A percentile compares a stretch with the other conserved stretches of the same genome.
These are phyloP conservation scores for Patagioenas fasciata DNA, from an alignment of 2,113 vertebrate species.

Conservation along the genomic window DNA sequence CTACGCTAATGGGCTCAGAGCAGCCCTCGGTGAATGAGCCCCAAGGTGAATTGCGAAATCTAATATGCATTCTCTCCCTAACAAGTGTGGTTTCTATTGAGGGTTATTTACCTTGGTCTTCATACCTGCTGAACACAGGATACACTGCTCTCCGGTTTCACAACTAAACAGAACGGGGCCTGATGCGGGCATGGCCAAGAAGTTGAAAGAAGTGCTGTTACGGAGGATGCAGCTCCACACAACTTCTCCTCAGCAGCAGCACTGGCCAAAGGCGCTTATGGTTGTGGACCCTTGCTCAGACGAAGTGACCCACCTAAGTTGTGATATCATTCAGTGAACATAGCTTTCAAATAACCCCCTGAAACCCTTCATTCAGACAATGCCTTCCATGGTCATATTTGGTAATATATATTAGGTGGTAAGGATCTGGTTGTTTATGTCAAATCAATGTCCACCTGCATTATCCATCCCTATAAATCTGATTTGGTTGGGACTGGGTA, in stretches of 20 bases:
- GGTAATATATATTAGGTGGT: background rate
- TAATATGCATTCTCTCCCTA: background rate
- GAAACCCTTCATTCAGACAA: background rate
- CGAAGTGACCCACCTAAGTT: background rate
- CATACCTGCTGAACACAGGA: background rate
- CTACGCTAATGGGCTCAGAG: background rate
- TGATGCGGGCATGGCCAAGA: background rate
- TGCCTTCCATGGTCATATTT: fast-evolving
- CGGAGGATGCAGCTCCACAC: background rate
- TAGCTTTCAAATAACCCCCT: background rate
- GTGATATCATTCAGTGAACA: background rate
- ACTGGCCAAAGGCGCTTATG: background rate
- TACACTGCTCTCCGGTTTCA: background rate
- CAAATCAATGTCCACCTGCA: background rate
- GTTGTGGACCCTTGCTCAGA: background rate
- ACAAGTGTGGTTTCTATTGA: background rate
- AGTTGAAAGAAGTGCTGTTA: background rate
- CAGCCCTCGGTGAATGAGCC: background rate
- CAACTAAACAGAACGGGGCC: background rate
- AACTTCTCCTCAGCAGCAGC: background rate
- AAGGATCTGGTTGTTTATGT: background rate
- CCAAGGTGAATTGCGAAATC: conserved; percentile 31
- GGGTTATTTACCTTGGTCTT: conserved; percentile 16
- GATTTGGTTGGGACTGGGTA: fast-evolving
- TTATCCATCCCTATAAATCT: background rate